These are phyloP conservation scores for Pseudorasbora parva DNA, from an alignment of 2,113 vertebrate species.

Conservation along the genomic window DNA sequence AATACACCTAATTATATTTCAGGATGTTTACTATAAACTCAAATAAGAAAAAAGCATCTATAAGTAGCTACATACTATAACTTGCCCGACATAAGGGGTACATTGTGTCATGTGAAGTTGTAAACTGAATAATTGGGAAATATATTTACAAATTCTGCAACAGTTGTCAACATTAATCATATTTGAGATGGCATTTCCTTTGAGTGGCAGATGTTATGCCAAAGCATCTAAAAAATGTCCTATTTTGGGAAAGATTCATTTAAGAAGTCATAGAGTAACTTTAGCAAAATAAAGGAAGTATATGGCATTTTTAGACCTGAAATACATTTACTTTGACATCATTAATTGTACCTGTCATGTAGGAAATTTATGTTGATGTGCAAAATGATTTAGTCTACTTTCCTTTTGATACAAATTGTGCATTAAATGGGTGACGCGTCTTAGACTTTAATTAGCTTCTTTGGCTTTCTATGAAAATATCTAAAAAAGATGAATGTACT, in stretches of 20 bases:
- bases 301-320: neutral
- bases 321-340: neutral
- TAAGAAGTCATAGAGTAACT: neutral
- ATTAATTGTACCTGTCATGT: neutral
- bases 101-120: no score
- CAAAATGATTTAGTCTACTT: neutral
- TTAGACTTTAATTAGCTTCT: neutral
- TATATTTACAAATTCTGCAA: no score
- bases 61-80: no score
- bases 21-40: neutral
- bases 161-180: neutral
- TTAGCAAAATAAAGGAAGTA: neutral
- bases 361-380: neutral
- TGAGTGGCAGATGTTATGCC: neutral
- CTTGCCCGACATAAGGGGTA: no score
- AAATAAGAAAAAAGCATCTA: neutral
- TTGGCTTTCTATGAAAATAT: neutral
- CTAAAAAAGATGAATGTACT: neutral
- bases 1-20: neutral
- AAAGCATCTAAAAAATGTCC: neutral
- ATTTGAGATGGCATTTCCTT: neutral
- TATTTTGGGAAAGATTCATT: neutral
- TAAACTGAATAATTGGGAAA: no score
- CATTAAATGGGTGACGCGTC: neutral
- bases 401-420: neutral